A percentile compares a stretch with the other conserved stretches of the same genome.
These are phyloP conservation scores for Gandaritis pyraliata DNA, from an alignment of 2,888 invertebrate genomes.

Conservation along the genomic window DNA sequence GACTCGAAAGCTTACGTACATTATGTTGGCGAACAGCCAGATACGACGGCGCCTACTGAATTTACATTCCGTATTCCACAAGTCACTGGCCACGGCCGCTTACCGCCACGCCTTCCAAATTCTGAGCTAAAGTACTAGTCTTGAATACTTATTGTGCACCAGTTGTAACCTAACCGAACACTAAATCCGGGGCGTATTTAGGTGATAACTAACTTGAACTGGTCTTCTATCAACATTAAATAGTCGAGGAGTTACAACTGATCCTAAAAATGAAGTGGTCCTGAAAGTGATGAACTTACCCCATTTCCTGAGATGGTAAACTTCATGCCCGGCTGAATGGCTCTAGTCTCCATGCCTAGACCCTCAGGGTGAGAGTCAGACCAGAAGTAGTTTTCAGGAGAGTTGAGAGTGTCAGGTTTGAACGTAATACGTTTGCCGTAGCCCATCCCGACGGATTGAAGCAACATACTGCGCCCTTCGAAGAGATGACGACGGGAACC, in stretches of 20 bases:
- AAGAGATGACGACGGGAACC: slow-evolving; percentile 86
- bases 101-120: neutral
- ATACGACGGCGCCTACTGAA: slow-evolving; percentile 17
- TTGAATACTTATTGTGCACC: too few species aligned
- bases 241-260: too few species aligned
- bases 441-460: slow-evolving; percentile 89
- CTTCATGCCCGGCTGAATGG: slow-evolving; percentile 87
- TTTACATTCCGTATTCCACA: slow-evolving; percentile 17
- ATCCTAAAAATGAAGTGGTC: neutral
- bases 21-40: slow-evolving; percentile 51
- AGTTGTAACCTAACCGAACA: too few species aligned
- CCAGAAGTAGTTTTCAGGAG: slow-evolving; percentile 89
- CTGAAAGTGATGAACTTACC: slow-evolving; percentile 58
- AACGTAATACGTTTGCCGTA: slow-evolving; percentile 91
- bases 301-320: slow-evolving; percentile 86
- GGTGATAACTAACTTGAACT: too few species aligned
- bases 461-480: slow-evolving; percentile 85
- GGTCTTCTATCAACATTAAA: too few species aligned
- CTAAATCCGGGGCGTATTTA: too few species aligned
- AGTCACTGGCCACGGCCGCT: slow-evolving; percentile 1
- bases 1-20: slow-evolving; percentile 25
- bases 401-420: slow-evolving; percentile 85
- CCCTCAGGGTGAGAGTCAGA: slow-evolving; percentile 91
- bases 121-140: too few species aligned
- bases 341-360: slow-evolving; percentile 87